Conservation (phyloP, 1,140 invertebrate species). For the Drosophila athabasca region DNA sequence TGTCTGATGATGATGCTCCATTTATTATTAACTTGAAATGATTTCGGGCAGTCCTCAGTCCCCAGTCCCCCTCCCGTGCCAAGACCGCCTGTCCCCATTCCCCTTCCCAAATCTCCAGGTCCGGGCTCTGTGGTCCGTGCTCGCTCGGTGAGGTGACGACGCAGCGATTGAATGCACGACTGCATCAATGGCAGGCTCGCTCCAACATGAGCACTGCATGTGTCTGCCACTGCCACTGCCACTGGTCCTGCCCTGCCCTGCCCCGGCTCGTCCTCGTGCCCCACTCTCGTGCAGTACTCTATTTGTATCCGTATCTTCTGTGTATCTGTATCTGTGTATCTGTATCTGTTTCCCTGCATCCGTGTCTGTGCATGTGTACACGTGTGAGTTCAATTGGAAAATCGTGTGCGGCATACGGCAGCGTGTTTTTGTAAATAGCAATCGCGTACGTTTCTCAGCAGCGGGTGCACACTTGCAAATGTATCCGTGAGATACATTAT, state of each 20-base stretch:
- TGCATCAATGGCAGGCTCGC: slow-evolving; percentile 68
- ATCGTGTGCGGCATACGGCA: slow-evolving; percentile 80
- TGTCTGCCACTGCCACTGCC: slow-evolving; percentile 16
- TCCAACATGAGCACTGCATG: slow-evolving; percentile 8
- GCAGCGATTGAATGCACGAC: slow-evolving; percentile 83
- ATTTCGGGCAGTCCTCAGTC: slow-evolving; percentile 74
- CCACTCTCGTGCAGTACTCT: slow-evolving; percentile 3
- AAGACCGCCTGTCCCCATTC: slow-evolving; percentile 21
- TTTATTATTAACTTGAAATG: slow-evolving; percentile 83
- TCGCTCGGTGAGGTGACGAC: slow-evolving; percentile 70
- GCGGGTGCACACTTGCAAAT: slow-evolving; percentile 29
- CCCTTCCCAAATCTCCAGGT: background rate
- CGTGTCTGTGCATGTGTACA: slow-evolving; percentile 48
- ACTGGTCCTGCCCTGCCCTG: slow-evolving; percentile 23
- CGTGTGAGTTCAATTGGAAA: slow-evolving; percentile 83
- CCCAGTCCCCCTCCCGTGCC: too few relatives aligned
- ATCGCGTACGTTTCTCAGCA: slow-evolving; percentile 50
- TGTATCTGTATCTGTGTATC: slow-evolving; percentile 15
- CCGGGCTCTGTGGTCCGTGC: slow-evolving; percentile 1
- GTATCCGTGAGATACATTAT: slow-evolving; percentile 41
- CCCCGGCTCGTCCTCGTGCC: slow-evolving; percentile 1
- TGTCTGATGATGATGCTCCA: slow-evolving; percentile 81
- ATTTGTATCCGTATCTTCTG: slow-evolving; percentile 27
- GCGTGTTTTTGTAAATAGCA: slow-evolving; percentile 69
- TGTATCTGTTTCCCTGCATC: slow-evolving; percentile 3